These are phyloP conservation scores for Parnassius smintheus DNA, from an alignment of 2,888 invertebrate genomes.

Conservation along the genomic window DNA sequence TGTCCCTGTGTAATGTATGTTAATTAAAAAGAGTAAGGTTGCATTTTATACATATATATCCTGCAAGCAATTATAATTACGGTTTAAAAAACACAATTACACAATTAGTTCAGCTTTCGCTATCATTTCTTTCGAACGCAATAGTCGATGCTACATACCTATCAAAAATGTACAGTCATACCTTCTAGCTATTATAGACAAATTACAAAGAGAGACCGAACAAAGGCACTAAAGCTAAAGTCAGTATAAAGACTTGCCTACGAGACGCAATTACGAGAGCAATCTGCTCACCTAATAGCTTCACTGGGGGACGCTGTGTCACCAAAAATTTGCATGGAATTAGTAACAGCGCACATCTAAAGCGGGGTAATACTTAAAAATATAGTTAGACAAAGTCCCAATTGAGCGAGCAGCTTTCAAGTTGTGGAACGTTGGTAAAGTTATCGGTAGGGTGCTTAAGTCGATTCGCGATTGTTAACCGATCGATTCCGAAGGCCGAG, in stretches of 20 bases:
- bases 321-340: conserved; percentile 72
- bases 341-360: conserved; percentile 42
- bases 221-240: conserved; percentile 53
- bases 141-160: too few species aligned
- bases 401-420: conserved; percentile 7
- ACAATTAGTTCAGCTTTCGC: too few species aligned
- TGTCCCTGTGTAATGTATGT: too few species aligned
- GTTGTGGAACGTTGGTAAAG: conserved; percentile 48
- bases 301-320: conserved; percentile 64
- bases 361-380: conserved; percentile 42
- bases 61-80: too few species aligned
- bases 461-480: conserved; percentile 61
- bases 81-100: too few species aligned
- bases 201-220: conserved; percentile 61
- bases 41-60: too few species aligned
- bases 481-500: conserved; percentile 76
- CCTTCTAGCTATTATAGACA: conserved; percentile 45
- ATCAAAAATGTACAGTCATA: neutral
- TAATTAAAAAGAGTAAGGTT: too few species aligned
- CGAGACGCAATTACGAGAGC: conserved; percentile 76
- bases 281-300: conserved; percentile 72
- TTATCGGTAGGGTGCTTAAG: conserved; percentile 42
- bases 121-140: too few species aligned
- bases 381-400: conserved; percentile 52
- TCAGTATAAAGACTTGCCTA: conserved; percentile 71